Percentiles rank a stretch among this genome's conserved stretches.
Conservation (phyloP, 2,888 invertebrate genomes). For the Caenorhabditis macrosperma region DNA sequence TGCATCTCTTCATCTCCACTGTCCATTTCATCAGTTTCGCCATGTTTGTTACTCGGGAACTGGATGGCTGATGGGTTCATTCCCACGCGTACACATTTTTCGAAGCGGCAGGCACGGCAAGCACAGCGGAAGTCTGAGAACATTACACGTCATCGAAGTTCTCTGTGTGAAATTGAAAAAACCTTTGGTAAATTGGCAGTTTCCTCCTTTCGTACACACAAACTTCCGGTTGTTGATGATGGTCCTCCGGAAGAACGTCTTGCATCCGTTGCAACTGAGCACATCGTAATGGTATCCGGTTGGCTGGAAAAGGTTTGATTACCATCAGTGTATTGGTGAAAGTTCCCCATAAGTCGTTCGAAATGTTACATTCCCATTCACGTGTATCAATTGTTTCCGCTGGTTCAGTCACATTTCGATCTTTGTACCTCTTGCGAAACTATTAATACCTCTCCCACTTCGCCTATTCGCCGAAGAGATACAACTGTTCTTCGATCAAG, state of each 20-base stretch:
- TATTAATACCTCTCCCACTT: conserved; percentile 26
- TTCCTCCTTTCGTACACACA: conserved; percentile 66
- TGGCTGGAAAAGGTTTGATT: conserved; percentile 67
- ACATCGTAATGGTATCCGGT: conserved; percentile 74
- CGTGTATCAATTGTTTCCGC: conserved; percentile 13
- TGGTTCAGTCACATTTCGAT: conserved; percentile 15
- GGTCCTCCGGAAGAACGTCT: conserved; percentile 72
- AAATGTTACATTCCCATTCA: conserved; percentile 5
- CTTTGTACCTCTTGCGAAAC: conserved; percentile 28
- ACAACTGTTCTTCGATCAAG: conserved; percentile 21
- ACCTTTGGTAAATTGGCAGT: conserved; percentile 72
- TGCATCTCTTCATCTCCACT: conserved; percentile 30
- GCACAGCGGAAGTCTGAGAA: conserved; percentile 71
- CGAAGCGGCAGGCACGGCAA: conserved; percentile 71
- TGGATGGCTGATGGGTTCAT: conserved; percentile 68
- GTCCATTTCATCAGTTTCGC: conserved; percentile 19
- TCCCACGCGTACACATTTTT: conserved; percentile 68
- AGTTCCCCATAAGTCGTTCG: background rate
- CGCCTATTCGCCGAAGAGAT: conserved; percentile 49
- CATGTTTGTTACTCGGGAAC: conserved; percentile 34
- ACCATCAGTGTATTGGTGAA: no score
- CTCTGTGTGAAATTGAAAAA: background rate
- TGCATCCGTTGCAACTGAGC: conserved; percentile 73
- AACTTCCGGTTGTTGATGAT: conserved; percentile 66
- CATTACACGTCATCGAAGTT: no score